Evolutionary conservation across 1,140 invertebrate genomes (phyloP).

Genomic region (Drosophila sechellia): DNA sequence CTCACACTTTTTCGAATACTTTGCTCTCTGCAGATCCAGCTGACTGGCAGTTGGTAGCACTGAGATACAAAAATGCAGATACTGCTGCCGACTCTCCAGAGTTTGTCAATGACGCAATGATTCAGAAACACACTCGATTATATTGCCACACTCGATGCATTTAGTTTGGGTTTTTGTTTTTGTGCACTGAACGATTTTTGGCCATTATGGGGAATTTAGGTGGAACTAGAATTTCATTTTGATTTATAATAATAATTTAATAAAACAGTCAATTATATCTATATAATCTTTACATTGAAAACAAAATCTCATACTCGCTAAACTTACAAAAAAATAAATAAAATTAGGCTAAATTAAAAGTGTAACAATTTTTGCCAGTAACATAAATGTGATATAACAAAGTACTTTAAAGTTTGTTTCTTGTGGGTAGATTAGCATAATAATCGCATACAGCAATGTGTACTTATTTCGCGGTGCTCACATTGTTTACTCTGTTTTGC

Average conservation of each 20-base stretch:
- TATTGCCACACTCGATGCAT: slow-evolving; percentile 35
- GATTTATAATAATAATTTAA: background rate
- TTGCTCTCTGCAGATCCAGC: slow-evolving; percentile 5
- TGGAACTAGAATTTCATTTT: background rate
- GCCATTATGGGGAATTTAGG: background rate
- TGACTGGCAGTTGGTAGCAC: slow-evolving; percentile 12
- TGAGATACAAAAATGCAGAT: slow-evolving; percentile 26
- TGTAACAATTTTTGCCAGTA: no score
- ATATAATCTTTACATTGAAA: no score
- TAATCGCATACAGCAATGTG: no score
- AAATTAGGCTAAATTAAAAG: no score
- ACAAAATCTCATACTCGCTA: no score
- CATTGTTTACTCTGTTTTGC: background rate
- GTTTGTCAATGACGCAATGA: slow-evolving; percentile 32
- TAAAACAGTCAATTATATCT: background rate
- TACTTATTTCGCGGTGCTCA: background rate
- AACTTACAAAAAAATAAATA: no score
- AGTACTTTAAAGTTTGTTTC: no score
- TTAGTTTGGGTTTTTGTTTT: slow-evolving; percentile 11
- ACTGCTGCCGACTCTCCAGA: slow-evolving; percentile 27
- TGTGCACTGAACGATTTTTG: slow-evolving; percentile 1
- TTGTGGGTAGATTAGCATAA: no score
- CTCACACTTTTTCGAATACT: slow-evolving; percentile 1
- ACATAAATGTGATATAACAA: no score
- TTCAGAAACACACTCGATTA: slow-evolving; percentile 37